Conservation (phyloP, 2,113 vertebrate genomes). For the Lepidothrix coronata region DNA sequence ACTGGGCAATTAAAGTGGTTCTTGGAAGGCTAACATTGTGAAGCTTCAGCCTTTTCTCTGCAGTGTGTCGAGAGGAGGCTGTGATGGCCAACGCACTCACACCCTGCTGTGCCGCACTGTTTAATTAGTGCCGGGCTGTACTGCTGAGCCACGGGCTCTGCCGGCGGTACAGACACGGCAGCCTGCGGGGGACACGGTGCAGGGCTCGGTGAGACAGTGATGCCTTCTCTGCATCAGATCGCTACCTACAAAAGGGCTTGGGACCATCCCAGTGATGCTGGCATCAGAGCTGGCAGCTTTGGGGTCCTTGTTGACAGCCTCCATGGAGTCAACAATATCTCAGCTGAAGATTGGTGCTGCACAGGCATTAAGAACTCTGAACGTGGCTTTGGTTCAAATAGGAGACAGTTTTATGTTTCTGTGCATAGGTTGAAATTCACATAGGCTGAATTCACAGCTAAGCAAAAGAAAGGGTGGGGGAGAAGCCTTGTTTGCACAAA, state of each 20-base stretch:
- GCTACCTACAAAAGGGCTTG: not conserved
- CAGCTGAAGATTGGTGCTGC: not conserved
- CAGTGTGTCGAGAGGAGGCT: not conserved
- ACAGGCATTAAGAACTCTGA: not conserved
- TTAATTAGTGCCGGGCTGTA: not conserved
- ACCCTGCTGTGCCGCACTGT: not conserved
- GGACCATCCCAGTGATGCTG: not conserved
- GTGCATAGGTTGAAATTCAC: not conserved
- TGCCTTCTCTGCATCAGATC: not conserved
- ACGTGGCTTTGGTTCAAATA: not conserved
- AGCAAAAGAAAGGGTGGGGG: not conserved
- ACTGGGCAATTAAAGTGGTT: constrained; percentile 52
- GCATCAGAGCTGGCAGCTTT: not conserved
- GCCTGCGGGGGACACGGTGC: not conserved
- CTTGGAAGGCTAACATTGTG: constrained; percentile 41
- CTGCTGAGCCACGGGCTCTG: not conserved
- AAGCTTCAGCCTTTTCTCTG: constrained; percentile 40
- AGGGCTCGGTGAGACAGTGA: not conserved
- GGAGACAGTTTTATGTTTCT: not conserved
- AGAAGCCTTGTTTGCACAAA: not conserved
- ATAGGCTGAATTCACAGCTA: not conserved
- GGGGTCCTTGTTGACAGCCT: not conserved
- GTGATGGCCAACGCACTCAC: constrained; percentile 28
- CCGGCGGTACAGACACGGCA: not conserved
- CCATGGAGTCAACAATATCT: not conserved